These are phyloP conservation scores for Neomonachus schauinslandi DNA, from an alignment of 2,113 vertebrate genomes.

Conservation along the genomic window DNA sequence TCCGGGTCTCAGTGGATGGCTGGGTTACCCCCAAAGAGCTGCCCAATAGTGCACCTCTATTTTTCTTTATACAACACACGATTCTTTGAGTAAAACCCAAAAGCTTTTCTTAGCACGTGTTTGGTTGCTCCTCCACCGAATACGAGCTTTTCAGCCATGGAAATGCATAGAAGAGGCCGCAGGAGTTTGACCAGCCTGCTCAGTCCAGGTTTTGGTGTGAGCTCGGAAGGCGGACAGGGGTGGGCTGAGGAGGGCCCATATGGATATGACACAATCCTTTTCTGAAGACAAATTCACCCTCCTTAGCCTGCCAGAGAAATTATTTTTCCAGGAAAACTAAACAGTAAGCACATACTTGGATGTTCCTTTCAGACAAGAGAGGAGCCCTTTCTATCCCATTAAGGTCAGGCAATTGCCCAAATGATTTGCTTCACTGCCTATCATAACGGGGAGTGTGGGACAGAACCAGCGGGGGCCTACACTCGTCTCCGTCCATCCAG, in stretches of 20 bases:
- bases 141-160: slow-evolving; percentile 58
- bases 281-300: slow-evolving; percentile 73
- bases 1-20: not conserved
- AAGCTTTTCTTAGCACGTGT: slow-evolving; percentile 40
- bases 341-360: slow-evolving; percentile 79
- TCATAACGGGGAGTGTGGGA: slow-evolving; percentile 63
- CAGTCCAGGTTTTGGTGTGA: too few relatives aligned
- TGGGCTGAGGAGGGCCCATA: not conserved
- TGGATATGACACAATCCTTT: slow-evolving; percentile 70
- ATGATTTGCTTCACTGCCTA: slow-evolving; percentile 77
- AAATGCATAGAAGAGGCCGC: slow-evolving; percentile 40
- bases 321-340: slow-evolving; percentile 82
- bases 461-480: slow-evolving; percentile 55
- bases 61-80: not conserved
- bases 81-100: slow-evolving; percentile 33
- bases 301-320: slow-evolving; percentile 78
- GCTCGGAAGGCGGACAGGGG: too few relatives aligned
- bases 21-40: not conserved
- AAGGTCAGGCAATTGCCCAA: slow-evolving; percentile 75
- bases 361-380: slow-evolving; percentile 76
- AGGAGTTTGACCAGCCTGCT: not conserved
- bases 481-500: not conserved
- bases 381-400: slow-evolving; percentile 69
- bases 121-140: slow-evolving; percentile 42
- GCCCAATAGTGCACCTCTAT: not conserved